These are phyloP conservation scores for Galaxea fascicularis DNA, from an alignment of 92 coral and sea anemone species.

Conservation along the genomic window DNA sequence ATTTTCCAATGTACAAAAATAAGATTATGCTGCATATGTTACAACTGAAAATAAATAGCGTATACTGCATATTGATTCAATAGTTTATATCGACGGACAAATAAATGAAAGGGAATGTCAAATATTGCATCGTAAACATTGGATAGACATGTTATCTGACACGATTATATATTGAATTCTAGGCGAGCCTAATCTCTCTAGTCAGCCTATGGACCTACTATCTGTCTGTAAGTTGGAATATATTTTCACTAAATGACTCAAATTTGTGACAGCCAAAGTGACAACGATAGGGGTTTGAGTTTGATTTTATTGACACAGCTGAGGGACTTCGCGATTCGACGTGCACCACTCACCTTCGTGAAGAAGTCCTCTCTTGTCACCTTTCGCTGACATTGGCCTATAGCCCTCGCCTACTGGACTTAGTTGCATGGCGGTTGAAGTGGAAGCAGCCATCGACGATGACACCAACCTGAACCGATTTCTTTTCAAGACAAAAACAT, in stretches of 20 bases:
- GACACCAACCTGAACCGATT: not conserved
- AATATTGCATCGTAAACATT: not conserved
- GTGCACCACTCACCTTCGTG: slow-evolving; percentile 19
- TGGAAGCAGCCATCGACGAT: not conserved
- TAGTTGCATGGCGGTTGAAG: slow-evolving; percentile 16
- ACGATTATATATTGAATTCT: not conserved
- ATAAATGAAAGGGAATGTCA: slow-evolving; percentile 9
- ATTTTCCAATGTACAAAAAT: no score
- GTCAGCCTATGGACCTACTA: not conserved
- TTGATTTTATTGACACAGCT: not conserved
- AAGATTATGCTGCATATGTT: not conserved
- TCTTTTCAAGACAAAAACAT: not conserved
- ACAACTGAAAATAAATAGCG: not conserved
- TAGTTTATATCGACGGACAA: not conserved
- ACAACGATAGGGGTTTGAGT: no score
- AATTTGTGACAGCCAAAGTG: no score
- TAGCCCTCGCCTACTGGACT: slow-evolving; percentile 30
- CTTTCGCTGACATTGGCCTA: not conserved
- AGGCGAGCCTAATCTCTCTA: not conserved
- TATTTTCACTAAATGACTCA: not conserved
- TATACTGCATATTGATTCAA: not conserved
- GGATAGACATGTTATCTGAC: no score
- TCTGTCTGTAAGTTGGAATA: not conserved
- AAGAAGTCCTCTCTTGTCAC: slow-evolving; percentile 14
- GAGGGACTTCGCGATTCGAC: not conserved